These are phyloP conservation scores for Brachypteracias leptosomus DNA, from an alignment of 2,113 vertebrate species.

Conservation along the genomic window DNA sequence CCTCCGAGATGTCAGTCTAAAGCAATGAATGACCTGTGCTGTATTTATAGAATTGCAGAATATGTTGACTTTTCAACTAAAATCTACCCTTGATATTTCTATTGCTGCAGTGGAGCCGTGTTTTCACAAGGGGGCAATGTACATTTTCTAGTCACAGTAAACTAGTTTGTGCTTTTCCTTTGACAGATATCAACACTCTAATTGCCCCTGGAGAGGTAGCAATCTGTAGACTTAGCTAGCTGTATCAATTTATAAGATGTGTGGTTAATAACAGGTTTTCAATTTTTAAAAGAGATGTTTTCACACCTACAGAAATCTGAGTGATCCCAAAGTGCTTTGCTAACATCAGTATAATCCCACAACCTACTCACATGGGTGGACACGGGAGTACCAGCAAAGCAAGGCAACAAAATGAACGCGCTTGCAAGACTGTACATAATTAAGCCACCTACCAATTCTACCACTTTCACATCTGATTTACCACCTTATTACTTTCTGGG, in stretches of 20 bases:
- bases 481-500: not conserved
- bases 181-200: not conserved
- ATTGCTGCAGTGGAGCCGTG: not conserved
- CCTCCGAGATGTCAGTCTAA: not conserved
- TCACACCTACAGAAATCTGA: slow-evolving; percentile 18
- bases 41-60: not conserved
- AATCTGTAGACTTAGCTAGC: not conserved
- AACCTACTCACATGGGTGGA: not conserved
- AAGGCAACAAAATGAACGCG: not conserved
- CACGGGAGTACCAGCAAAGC: not conserved
- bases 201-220: not conserved
- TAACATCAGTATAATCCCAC: not conserved
- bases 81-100: not conserved
- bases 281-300: not conserved
- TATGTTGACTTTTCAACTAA: not conserved
- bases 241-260: not conserved
- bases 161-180: not conserved
- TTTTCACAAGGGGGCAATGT: slow-evolving; percentile 15
- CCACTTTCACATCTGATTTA: not conserved
- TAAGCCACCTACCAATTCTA: not conserved
- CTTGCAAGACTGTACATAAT: not conserved
- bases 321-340: slow-evolving; percentile 3
- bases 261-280: slow-evolving; percentile 25
- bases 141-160: not conserved
- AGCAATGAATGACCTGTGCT: not conserved